Base-by-base conservation (phyloP, 2,797 vertebrate genomes). In the Chelon auratus region DNA sequence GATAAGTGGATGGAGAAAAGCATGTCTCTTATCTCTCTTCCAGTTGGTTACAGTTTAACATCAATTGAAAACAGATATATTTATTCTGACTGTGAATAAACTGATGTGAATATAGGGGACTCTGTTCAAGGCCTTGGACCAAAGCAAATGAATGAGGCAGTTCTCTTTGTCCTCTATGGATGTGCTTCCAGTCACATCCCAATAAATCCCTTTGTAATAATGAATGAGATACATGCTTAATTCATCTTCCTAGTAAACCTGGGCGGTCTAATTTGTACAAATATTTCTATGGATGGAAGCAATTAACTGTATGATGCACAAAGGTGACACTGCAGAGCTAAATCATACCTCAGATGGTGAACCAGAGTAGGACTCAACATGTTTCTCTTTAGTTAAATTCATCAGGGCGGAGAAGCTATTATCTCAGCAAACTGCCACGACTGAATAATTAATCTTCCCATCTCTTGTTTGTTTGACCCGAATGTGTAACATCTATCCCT, bases 381-480 rank as follows among this genome's bases (percentile, higher is more conserved):
- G 75, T 90, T 90, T 85, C 84, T 81, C 83, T 91, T 85, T 84
- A 78, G 89, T 84, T 90, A 86, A 91, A 92, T 86, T 88, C 86
- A 89, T 90, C 83, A 90, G 75, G 80, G 81, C 47, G 20, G 70
- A 87, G 69, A 89, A 90, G 87, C 85, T 77, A 93, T 93, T 92
- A 89, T 91, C 88, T 93, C 81, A 62, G 89, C 90, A 92, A 93
- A 92, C 87, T 85, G 81, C 85, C 74, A 68, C 11, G 42, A 78
- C 87, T 94, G 82, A 94, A 93, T 94, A 93, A 94, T 94, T 93
- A 93, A 94, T 92, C 89, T 87, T 88, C 75, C 84, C 77, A 93
- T 94, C 92, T 92, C 62, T 81, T 89, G 88, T 88, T 91, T 94
- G 87, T 93, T 93, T 93, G 91, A 93, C 89, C 89, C 53, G 80